Evolutionary conservation across 2,113 vertebrate genomes (phyloP), one percentile per base, ranked within the genome.

Genomic region (Hystrix cristata): DNA sequence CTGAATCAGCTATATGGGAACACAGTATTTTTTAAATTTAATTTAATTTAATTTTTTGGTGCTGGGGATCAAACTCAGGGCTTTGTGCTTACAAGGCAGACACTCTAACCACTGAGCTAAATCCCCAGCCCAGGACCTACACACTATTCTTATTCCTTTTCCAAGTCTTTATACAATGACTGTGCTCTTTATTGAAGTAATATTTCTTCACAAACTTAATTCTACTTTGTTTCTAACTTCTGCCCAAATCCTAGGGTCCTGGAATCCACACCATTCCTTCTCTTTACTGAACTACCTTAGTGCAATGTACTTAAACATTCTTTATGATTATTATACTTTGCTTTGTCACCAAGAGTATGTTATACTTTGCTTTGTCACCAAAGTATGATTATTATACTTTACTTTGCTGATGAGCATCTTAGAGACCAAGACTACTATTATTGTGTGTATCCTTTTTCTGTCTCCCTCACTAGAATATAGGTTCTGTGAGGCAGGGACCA

Each of bases 131-230:
- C 38, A 38, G 38, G 38, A 38, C 38, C 38, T 38, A 38, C 38
- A 38, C 57, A 5, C 65, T 57, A 31, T 88, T 67, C 27, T 93
- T 15, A 64, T 65, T 91, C 57, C 51, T 8, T 46, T 55, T 69
- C 34, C 34, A 59, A 38, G 31, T 94, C 67, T 84, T n/a, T 46
- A 34, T 46, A 34, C 60, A 38, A 16, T 76, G 55, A 53, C 80
- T 93, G 43, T 88, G 46, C 7, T 21, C 59, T 76, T 93, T 79
- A 91, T 90, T 72, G 90, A 91, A 90, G 57, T 80, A 90, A 29
- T 21, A 31, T 79, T 67, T 93, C 60, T 72, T 93, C 10, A 51
- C 38, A 53, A 25, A 21, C 74, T 88, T 71, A 78, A 60, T 93
- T 76, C 38, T 79, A 15, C 11, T 25, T 60, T 10, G 62, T 94